A percentile compares a stretch with the other conserved stretches of the same genome.
Evolutionary conservation across 2,797 vertebrate species (phyloP).

Genomic region (Sparus aurata): DNA sequence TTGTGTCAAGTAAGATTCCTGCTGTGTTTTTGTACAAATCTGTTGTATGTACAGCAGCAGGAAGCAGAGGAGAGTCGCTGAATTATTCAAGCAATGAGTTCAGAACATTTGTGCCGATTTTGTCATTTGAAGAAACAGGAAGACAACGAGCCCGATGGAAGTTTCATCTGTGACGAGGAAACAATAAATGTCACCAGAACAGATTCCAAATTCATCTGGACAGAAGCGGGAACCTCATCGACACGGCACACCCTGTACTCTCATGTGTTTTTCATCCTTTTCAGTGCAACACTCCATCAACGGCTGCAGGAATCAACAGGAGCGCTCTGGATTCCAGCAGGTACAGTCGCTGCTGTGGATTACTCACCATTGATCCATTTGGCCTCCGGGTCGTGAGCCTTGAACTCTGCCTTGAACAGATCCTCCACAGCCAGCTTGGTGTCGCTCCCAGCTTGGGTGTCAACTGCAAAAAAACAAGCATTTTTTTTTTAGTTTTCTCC

Average conservation of each 20-base stretch:
- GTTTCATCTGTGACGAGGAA: neutral
- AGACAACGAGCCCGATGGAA: neutral
- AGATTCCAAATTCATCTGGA: neutral
- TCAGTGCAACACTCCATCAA: neutral
- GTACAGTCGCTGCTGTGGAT: neutral
- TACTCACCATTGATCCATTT: slow-evolving; percentile 96
- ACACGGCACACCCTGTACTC: neutral
- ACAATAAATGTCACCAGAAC: slow-evolving; percentile 15
- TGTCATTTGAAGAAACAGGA: neutral
- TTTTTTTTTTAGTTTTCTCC: no score
- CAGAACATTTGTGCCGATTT: neutral
- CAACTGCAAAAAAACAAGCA: slow-evolving; percentile 86
- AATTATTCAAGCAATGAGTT: slow-evolving; percentile 11
- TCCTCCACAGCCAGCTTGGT: slow-evolving; percentile 94
- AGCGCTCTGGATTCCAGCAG: slow-evolving; percentile 9
- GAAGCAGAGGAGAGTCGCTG: neutral
- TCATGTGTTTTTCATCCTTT: neutral
- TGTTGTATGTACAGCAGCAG: neutral
- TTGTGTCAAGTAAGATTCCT: slow-evolving; percentile 29
- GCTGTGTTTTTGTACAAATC: slow-evolving; percentile 34
- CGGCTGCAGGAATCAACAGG: neutral
- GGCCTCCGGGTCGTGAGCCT: slow-evolving; percentile 92
- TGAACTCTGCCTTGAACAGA: slow-evolving; percentile 93
- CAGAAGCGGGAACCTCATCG: neutral
- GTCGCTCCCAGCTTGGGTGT: slow-evolving; percentile 91